Evolutionary conservation across 1,140 invertebrate species (phyloP).

Genomic region (Ganaspis sp.): DNA sequence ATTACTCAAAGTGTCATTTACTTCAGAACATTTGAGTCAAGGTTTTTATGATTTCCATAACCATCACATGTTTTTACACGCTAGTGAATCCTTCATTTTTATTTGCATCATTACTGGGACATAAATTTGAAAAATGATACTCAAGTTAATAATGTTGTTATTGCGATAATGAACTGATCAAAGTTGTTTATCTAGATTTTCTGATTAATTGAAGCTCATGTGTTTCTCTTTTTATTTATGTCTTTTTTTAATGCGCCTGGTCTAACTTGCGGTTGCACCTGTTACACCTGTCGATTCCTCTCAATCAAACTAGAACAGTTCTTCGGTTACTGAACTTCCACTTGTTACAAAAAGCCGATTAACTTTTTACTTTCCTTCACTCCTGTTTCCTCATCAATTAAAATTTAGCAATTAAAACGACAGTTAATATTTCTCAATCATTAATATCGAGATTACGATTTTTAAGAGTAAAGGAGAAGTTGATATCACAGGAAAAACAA

Average conservation of each 20-base stretch:
- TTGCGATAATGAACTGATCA: background rate
- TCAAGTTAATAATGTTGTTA: slow-evolving; percentile 1
- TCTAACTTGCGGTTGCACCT: slow-evolving; percentile 11
- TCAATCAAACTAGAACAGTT: slow-evolving; percentile 19
- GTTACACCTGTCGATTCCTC: slow-evolving; percentile 28
- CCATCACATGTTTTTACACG: background rate
- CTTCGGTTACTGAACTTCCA: slow-evolving; percentile 20
- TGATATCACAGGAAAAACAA: too few relatives aligned
- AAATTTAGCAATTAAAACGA: background rate
- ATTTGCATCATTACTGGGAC: background rate
- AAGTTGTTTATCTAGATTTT: background rate
- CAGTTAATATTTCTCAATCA: too few relatives aligned
- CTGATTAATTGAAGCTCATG: background rate
- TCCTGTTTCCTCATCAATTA: background rate
- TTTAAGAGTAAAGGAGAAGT: too few relatives aligned
- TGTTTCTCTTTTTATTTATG: background rate
- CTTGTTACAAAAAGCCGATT: background rate
- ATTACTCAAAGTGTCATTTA: too few relatives aligned
- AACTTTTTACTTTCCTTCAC: background rate
- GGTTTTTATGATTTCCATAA: background rate
- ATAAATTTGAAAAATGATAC: background rate
- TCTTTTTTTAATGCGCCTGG: background rate
- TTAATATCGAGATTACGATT: too few relatives aligned
- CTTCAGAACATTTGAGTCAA: too few relatives aligned
- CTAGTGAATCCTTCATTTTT: background rate